phyloP scores from a whole-genome alignment of 2,888 invertebrate genomes.

The Odontocerum albicorne region DNA sequence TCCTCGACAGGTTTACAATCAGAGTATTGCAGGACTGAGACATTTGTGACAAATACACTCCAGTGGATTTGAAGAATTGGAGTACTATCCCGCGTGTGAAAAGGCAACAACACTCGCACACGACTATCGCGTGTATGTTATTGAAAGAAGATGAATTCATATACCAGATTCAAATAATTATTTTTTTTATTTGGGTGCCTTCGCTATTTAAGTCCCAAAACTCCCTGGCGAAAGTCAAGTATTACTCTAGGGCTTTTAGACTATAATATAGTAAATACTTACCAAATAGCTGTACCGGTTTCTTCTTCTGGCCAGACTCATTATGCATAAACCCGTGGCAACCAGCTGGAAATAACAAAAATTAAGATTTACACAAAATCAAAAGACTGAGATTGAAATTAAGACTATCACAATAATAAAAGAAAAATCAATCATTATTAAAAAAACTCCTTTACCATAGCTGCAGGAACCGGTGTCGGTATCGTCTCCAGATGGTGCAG shows the following conservation, averaged over 20 bases:
- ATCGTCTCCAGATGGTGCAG: constrained; percentile 85
- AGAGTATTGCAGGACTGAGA: too few species aligned
- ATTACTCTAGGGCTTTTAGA: not conserved
- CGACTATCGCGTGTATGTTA: too few species aligned
- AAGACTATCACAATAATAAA: not conserved
- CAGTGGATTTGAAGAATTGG: too few species aligned
- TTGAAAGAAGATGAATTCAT: too few species aligned
- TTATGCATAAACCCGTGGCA: constrained; percentile 82
- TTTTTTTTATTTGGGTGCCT: not conserved
- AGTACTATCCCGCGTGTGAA: too few species aligned
- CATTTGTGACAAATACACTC: too few species aligned
- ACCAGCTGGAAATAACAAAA: constrained; percentile 66
- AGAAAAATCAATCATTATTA: too few species aligned
- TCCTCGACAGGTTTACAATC: too few species aligned
- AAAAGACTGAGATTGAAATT: not conserved
- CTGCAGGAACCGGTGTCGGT: constrained; percentile 91
- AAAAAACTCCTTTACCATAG: constrained; percentile 67
- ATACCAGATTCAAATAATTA: too few species aligned
- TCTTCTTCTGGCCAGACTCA: constrained; percentile 79
- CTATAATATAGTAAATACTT: constrained; percentile 46
- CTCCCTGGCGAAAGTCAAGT: too few species aligned
- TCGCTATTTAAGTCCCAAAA: not conserved
- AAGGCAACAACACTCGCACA: too few species aligned
- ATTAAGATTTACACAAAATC: not conserved
- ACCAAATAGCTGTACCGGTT: constrained; percentile 89